These are phyloP conservation scores for Callospermophilus lateralis DNA, from an alignment of 2,113 vertebrate genomes.

Conservation along the genomic window DNA sequence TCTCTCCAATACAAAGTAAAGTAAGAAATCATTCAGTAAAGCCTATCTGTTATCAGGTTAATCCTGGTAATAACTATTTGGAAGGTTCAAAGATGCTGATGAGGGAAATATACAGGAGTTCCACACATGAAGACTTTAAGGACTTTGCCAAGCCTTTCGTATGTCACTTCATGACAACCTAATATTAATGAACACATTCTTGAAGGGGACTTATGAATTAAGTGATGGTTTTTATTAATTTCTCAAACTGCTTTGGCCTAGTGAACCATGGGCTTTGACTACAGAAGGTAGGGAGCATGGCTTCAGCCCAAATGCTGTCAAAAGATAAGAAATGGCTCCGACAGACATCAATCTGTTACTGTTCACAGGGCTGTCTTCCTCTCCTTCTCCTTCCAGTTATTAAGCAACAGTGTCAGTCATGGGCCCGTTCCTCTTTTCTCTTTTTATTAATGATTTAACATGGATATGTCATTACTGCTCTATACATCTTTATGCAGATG, in stretches of 20 bases:
- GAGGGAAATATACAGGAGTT: not conserved
- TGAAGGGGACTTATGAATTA: constrained; percentile 67
- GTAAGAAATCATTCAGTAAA: not conserved
- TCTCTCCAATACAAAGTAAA: not conserved
- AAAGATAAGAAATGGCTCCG: constrained; percentile 86
- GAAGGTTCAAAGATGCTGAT: constrained; percentile 37
- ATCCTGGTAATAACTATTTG: not conserved
- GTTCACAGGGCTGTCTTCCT: constrained; percentile 89
- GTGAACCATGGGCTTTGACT: constrained; percentile 73
- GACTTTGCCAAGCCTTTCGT: constrained; percentile 62
- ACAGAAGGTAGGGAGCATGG: constrained; percentile 84
- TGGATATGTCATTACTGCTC: constrained; percentile 91
- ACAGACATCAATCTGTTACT: constrained; percentile 90
- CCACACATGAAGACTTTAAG: constrained; percentile 53
- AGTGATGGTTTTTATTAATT: constrained; percentile 75
- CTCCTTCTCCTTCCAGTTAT: constrained; percentile 85
- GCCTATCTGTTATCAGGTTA: not conserved
- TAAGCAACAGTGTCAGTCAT: constrained; percentile 91
- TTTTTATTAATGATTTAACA: constrained; percentile 92
- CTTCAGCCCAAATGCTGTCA: constrained; percentile 87
- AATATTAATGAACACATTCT: constrained; percentile 63
- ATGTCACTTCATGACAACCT: constrained; percentile 64
- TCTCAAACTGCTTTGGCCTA: constrained; percentile 83
- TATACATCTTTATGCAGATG: constrained; percentile 92
- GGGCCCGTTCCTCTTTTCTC: constrained; percentile 87